Evolutionary conservation across 2,113 vertebrate genomes (phyloP), one percentile per base, ranked within the genome.

Genomic region (Microtus ochrogaster): DNA sequence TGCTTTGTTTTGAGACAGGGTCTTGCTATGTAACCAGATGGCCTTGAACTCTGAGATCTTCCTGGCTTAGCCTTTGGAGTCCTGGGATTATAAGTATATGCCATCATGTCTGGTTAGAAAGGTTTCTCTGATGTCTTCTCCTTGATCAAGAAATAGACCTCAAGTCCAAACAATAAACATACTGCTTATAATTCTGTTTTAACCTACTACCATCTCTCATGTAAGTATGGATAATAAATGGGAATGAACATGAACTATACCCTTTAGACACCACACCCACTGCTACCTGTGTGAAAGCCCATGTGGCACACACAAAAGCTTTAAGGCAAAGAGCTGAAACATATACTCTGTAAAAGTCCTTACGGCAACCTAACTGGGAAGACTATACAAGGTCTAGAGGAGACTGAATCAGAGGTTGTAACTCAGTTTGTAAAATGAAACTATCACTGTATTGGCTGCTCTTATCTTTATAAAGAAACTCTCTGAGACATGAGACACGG

Each of bases 61-160:
- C 70, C 72, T 76, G 17, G 26, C 55, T 76, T 61, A 61, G 17
- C 39, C 11, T 61, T 58, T 39, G n/a, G 9, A 76, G 28, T 74
- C 14, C n/a, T 90, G 30, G 30, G 58, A 66, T 66, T 47, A 6
- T 36, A 90, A 44, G 4, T 39, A 26, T 19, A 19, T 49, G 33
- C 61, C 19, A 66, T 33, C 41, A n/a, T 16, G 3, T 47, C 58
- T 79, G 30, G 44, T 24, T 79, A 90, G 33, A 26, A 90, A 79
- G 44, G 21, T 79, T 49, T 77, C 63, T 78, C 44, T 81, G 70
- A 91, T 39, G 39, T 21, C 21, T 84, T 95, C 22, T 52, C 68
- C 82, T 88, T 65, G 14, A 88, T 76, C 68, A 95, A 83, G 61
- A 90, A 95, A 76, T 44, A 52, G 10, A 89, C 52, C 21, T 41